phyloP scores from a whole-genome alignment of 1,140 invertebrate species.

The Drosophila persimilis region DNA sequence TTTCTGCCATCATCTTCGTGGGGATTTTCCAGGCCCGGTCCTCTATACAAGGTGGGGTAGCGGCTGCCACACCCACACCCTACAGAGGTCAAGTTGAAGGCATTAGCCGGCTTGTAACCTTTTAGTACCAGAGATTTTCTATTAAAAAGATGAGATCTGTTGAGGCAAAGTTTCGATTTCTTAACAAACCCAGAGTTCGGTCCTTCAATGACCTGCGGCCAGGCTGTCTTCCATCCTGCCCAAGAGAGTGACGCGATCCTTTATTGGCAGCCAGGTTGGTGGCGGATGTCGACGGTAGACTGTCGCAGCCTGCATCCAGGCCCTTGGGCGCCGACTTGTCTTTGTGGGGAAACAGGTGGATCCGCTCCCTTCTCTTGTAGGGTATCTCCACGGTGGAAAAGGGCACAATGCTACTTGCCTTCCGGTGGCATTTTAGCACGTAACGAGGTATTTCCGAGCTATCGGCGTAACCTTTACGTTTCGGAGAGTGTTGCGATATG shows the following conservation, averaged over 20 bases:
- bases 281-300: too few species aligned
- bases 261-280: neutral
- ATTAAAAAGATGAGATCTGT: neutral
- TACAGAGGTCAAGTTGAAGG: neutral
- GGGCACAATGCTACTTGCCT: neutral
- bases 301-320: conserved; percentile 24
- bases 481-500: neutral
- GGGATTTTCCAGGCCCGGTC: neutral
- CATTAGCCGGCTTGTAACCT: neutral
- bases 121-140: neutral
- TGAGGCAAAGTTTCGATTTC: conserved; percentile 6
- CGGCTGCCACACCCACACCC: neutral
- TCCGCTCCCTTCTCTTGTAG: neutral
- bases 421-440: neutral
- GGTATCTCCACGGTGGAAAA: conserved; percentile 35
- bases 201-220: conserved; percentile 11
- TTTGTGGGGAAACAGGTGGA: too few species aligned
- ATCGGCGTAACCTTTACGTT: neutral
- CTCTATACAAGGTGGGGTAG: conserved; percentile 37
- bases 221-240: neutral
- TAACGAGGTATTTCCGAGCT: conserved; percentile 46
- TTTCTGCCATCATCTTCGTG: neutral
- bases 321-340: neutral
- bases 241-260: too few species aligned
- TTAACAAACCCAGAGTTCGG: conserved; percentile 28